Base-by-base conservation (phyloP, 2,888 invertebrate genomes). In the Drosophila pullipes region DNA sequence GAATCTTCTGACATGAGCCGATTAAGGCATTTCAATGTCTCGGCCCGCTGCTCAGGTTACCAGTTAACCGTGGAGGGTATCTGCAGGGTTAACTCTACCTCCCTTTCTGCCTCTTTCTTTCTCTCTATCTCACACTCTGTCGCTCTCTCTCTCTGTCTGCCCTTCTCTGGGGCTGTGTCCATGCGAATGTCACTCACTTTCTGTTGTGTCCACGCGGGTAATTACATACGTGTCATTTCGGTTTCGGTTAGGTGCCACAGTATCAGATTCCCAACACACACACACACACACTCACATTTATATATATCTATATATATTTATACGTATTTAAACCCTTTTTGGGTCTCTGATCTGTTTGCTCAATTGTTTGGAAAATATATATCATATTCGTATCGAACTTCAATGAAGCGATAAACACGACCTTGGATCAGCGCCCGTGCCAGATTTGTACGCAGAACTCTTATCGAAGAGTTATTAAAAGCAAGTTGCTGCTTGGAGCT, bases 311-410 rank as follows among this genome's bases (percentile, higher is more conserved):
- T 47, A 10, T 16, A 33, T 22, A 16, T 49, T 1, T 9, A 18
- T 41, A 39, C 13, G 81, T 71, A 75, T 84, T 80, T 74, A 81
- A 82, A 89, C 85, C 81, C 89, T 87, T 84, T 90, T 91, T 78
- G 74, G 70, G 39, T 74, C 64, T 69, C 37, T 69, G 52, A 66
- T 85, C 87, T 90, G 91, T 89, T 91, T 86, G 86, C 89, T 91
- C 92, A 93, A 93, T 93, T 93, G 93, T 88, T 92, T 91, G 93
- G 93, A 93, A 93, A 92, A 92, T 86, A 67, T 80, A 76, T 86
- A 75, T 76, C 64, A 66, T 69, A 78, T 74, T 69, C 54, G 68
- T 82, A 65, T 63, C 54, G 67, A 57, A 63, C 66, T 74, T 58
- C 74, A 74, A 68, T 85, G 78, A 68, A 78, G 80, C 76, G 75